A percentile compares a stretch with the other conserved stretches of the same genome.
Conservation (phyloP, 2,797 vertebrate genomes). For the Poeciliopsis presidionis region DNA sequence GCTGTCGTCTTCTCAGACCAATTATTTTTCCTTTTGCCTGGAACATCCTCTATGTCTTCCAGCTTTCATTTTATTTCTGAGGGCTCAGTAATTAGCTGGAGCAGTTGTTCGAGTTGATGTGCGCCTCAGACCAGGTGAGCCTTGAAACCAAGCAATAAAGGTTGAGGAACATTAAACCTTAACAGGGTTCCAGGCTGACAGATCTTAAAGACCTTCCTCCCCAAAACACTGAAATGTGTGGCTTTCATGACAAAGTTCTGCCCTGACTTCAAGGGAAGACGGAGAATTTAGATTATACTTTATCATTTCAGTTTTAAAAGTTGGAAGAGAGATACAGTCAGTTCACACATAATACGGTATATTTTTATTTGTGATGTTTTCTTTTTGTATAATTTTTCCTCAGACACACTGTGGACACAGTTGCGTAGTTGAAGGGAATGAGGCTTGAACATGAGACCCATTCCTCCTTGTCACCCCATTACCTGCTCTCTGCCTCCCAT, state of each 20-base stretch:
- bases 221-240: constrained; percentile 9
- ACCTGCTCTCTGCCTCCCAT: constrained; percentile 47
- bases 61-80: constrained; percentile 48
- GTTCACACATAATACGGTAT: neutral
- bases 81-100: constrained; percentile 62
- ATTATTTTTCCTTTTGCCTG: constrained; percentile 54
- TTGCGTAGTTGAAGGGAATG: constrained; percentile 33
- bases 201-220: constrained; percentile 18
- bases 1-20: constrained; percentile 39
- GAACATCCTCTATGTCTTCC: constrained; percentile 47
- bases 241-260: constrained; percentile 11
- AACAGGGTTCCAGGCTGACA: constrained; percentile 22
- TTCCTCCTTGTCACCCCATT: constrained; percentile 42
- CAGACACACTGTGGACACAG: constrained; percentile 10
- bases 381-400: constrained; percentile 9
- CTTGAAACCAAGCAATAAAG: constrained; percentile 36
- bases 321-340: constrained; percentile 2
- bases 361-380: neutral
- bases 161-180: constrained; percentile 44
- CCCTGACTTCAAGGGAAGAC: constrained; percentile 1
- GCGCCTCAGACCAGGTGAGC: constrained; percentile 32
- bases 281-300: neutral
- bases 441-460: constrained; percentile 44
- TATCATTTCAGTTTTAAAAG: constrained; percentile 1
- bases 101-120: constrained; percentile 36